phyloP scores from a whole-genome alignment of 2,113 vertebrate genomes.

The Sinocyclocheilus maitianheensis region DNA sequence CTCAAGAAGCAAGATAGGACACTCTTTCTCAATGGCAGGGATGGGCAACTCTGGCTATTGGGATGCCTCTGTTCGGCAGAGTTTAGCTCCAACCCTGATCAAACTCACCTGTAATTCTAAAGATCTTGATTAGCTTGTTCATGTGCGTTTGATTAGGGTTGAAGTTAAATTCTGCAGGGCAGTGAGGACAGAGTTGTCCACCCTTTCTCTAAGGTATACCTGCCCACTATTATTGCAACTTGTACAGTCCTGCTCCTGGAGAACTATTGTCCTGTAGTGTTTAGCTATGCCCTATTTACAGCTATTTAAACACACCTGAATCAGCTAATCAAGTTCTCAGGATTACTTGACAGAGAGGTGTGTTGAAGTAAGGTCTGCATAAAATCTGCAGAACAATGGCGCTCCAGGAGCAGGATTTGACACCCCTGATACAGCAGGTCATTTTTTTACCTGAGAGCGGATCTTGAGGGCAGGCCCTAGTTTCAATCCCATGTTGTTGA shows the following conservation, averaged over 20 bases:
- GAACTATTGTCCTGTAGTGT: not conserved
- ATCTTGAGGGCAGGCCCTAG: conserved; percentile 96
- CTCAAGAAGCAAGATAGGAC: not conserved
- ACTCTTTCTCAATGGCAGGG: not conserved
- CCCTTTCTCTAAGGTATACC: not conserved
- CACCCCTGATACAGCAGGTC: not conserved
- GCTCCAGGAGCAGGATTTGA: not conserved
- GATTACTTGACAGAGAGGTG: not conserved
- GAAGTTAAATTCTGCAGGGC: not conserved
- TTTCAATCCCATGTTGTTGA: conserved; percentile 96
- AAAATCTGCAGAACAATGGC: not conserved
- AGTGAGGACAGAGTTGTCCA: not conserved
- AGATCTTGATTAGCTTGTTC: not conserved
- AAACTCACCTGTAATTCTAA: not conserved
- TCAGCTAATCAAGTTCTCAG: not conserved
- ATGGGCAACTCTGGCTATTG: not conserved
- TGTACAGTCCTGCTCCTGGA: not conserved
- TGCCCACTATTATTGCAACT: not conserved
- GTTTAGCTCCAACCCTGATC: not conserved
- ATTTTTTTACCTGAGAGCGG: conserved; percentile 85
- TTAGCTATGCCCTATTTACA: not conserved
- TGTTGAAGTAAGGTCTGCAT: not conserved
- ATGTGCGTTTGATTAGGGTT: not conserved
- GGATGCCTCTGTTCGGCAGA: too few species aligned
- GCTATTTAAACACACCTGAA: not conserved